These are phyloP conservation scores for Mirza zaza DNA, from an alignment of 2,113 vertebrate genomes.

Conservation along the genomic window DNA sequence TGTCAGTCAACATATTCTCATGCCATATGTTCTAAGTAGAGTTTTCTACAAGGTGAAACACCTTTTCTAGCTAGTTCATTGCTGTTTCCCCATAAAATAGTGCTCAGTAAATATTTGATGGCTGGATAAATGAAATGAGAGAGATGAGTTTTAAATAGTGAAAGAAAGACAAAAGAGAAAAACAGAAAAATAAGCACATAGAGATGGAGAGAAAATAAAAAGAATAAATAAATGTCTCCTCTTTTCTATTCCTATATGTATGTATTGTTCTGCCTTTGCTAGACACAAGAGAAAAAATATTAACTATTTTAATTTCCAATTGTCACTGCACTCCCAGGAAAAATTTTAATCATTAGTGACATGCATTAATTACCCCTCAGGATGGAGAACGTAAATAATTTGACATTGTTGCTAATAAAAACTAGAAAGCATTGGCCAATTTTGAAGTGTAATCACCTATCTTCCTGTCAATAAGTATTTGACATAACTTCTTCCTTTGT, in stretches of 20 bases:
- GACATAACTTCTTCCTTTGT: neutral
- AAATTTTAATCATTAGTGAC: neutral
- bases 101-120: neutral
- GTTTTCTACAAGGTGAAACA: neutral
- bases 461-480: conserved; percentile 28
- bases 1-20: neutral
- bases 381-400: neutral
- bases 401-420: conserved; percentile 20
- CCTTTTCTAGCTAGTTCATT: neutral
- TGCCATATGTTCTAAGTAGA: neutral
- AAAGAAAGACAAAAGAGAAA: neutral
- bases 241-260: neutral
- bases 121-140: neutral
- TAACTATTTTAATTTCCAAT: neutral
- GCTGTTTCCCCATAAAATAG: neutral
- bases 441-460: neutral
- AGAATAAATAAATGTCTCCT: neutral
- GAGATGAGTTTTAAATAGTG: neutral
- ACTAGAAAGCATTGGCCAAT: neutral
- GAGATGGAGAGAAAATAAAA: neutral
- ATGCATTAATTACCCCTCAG: neutral
- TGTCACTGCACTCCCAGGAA: neutral
- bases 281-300: neutral
- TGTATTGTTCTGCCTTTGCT: neutral
- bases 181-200: neutral